Evolutionary conservation across 2,888 invertebrate genomes (phyloP), one percentile per base, ranked within the genome.

Genomic region (Eilema sororculum): DNA sequence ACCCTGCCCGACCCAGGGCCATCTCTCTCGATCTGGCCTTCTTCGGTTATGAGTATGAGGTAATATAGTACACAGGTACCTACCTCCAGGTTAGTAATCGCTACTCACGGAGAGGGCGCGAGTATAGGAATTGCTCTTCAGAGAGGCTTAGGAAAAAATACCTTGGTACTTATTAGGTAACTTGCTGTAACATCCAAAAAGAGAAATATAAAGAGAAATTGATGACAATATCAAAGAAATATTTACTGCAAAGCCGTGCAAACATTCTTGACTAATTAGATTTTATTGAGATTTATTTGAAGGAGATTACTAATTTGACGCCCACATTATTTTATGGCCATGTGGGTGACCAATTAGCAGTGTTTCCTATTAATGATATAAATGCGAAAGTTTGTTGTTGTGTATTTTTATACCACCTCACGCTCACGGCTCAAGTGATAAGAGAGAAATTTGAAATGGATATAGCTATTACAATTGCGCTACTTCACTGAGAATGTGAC

Each of bases 291-390:
- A 58, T 57, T 24, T 57, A 24, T 25, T 25, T 25, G n/a, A n/a
- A 22, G 65, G 9, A 30, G 30, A 58, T 24, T 58, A 25, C 58
- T 58, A 58, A 58, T 58, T 58, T 58, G 58, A 24, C 58, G 25
- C 58, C 58, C 58, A 58, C 58, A 58, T 58, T 25, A 28, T 28
- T 58, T 28, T 58, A 58, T 58, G 13, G 25, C 16, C 25, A 24
- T 28, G 58, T 58, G 25, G 25, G 25, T 58, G 58, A 28, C 16
- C 28, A 60, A n/a, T 41, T 67, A 52, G n/a, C n/a, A 52, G n/a
- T 52, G n/a, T 52, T 52, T 46, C 41, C 46, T 46, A 16, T 46
- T 52, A 52, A 52, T 52, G 2, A 20, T n/a, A 52, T n/a, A 52
- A 52, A 52, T 52, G 52, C 52, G 52, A 52, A 52, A 52, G 52